Percentiles rank a stretch among this genome's conserved stretches.
These are phyloP conservation scores for Chesias legatella DNA, from an alignment of 2,888 invertebrate genomes.

Conservation along the genomic window DNA sequence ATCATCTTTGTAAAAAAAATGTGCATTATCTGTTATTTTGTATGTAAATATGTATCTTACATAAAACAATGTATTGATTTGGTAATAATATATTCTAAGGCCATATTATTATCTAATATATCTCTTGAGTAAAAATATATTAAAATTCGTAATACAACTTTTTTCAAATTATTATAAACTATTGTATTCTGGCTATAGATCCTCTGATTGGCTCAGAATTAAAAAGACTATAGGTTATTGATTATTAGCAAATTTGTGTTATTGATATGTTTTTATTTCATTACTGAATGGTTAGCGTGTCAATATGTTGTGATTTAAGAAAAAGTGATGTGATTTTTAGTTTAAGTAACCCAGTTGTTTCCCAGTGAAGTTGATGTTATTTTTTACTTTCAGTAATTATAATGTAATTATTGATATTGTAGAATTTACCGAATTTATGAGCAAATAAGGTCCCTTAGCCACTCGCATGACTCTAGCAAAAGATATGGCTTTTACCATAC, in stretches of 20 bases:
- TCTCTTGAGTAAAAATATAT: too few relatives aligned
- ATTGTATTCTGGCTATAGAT: too few relatives aligned
- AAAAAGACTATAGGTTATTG: not conserved
- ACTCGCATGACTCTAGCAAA: too few relatives aligned
- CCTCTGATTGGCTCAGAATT: too few relatives aligned
- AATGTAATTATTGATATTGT: constrained; percentile 3
- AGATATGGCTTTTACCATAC: too few relatives aligned
- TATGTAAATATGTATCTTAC: not conserved
- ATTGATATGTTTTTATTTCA: constrained; percentile 5
- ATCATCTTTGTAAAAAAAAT: too few relatives aligned
- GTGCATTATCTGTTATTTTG: constrained; percentile 15
- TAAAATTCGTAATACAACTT: too few relatives aligned
- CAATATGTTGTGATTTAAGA: constrained; percentile 37
- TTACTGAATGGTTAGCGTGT: constrained; percentile 19
- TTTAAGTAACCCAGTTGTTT: constrained; percentile 38
- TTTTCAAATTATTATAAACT: too few relatives aligned
- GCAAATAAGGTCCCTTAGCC: constrained; percentile 15
- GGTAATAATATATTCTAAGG: not conserved
- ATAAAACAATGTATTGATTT: not conserved
- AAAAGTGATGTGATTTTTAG: constrained; percentile 48
- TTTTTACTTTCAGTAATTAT: constrained; percentile 14
- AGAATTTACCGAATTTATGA: constrained; percentile 9
- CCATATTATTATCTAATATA: constrained; percentile 3
- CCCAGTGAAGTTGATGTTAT: constrained; percentile 18
- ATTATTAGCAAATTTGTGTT: not conserved